Percentiles rank a stretch among this genome's conserved stretches.
These are phyloP conservation scores for Poeciliopsis paucimaculata DNA, from an alignment of 2,797 vertebrate species.

Conservation along the genomic window DNA sequence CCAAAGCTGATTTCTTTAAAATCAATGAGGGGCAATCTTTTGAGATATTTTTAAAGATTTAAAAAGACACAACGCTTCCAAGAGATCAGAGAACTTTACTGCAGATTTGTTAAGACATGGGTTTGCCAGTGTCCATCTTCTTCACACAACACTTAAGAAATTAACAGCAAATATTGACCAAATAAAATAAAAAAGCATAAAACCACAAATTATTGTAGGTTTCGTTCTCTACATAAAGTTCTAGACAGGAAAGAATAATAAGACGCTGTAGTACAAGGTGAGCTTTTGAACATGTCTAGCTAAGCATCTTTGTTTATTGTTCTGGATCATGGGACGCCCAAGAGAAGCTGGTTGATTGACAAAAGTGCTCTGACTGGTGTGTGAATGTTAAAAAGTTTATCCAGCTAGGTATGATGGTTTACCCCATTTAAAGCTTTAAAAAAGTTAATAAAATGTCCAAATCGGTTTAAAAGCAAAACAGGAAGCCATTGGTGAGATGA, in stretches of 20 bases:
- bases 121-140: not conserved
- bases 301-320: not conserved
- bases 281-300: not conserved
- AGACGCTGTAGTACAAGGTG: not conserved
- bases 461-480: not conserved
- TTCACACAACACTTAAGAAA: not conserved
- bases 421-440: not conserved
- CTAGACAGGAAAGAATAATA: not conserved
- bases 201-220: not conserved
- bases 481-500: not conserved
- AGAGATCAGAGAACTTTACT: slow-evolving; percentile 38
- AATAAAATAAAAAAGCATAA: not conserved
- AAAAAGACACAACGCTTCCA: slow-evolving; percentile 26
- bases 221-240: not conserved
- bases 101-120: slow-evolving; percentile 6
- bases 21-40: slow-evolving; percentile 10
- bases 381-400: not conserved
- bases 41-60: slow-evolving; percentile 33
- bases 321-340: not conserved
- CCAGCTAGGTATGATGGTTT: not conserved
- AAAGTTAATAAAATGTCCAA: not conserved
- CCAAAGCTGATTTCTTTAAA: slow-evolving; percentile 23
- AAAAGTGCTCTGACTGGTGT: not conserved
- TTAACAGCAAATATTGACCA: not conserved
- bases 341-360: not conserved